Base-by-base conservation (phyloP, 2,888 invertebrate species). In the Drosophila flavopinicola region DNA sequence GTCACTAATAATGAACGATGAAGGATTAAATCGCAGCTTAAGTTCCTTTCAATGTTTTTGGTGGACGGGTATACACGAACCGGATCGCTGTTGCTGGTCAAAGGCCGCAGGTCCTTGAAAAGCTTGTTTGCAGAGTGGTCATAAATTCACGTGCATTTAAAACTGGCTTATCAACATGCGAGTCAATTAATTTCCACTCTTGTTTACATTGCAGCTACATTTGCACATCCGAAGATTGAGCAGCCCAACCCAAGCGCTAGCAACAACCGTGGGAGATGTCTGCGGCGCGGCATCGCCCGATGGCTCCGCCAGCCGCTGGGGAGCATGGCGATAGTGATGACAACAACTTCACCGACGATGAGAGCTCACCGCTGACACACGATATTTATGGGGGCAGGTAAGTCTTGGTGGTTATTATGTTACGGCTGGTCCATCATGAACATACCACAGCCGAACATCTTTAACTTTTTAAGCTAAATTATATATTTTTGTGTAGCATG, bases 351-450 rank as follows among this genome's bases (percentile, higher is more conserved):
- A 95, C 96, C 32, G 96, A 96, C 91, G 97, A 97, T 88, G 97
- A 97, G 92, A 95, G 95, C 87, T 94, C 96, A 71, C 97, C 97
- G 70, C 94, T 97, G 88, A 95, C 95, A 71, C 95, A 96, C 88
- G 96, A 97, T 89, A 96, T 96, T 88, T 97, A 97, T 90, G 96
- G 96, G 74, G 97, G 96, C 92, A 97, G 97, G 97, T 97, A 92
- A 92, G 93, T 70, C 20, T 24, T 35, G 35, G 6, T 15, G 13
- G 6, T 5, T 17, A 17, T 13, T 5, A 24, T 35, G 30, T 24
- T 30, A 15, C 38, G 5, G n/a, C 37, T 44, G n/a, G n/a, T n/a
- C 39, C 39, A 45, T 57, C 61, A 59, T 39, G 53, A 45, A 56
- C 25, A 25, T 13, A 24, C 13, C 54, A 63, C 17, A 20, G 35